Evolutionary conservation across 2,113 vertebrate genomes (phyloP).

Genomic region (Pseudorhombus dupliciocellatus): DNA sequence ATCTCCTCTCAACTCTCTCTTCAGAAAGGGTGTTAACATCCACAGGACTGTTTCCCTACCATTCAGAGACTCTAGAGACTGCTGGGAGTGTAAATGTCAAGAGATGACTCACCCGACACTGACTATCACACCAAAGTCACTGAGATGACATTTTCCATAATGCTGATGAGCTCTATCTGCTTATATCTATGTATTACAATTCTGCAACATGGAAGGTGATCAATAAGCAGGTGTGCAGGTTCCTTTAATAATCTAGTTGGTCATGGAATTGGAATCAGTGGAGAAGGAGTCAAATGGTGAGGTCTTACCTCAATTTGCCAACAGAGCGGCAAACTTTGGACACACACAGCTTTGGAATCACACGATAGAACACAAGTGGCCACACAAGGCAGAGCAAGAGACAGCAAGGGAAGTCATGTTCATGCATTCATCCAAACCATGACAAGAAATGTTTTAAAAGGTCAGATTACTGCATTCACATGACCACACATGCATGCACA

Average conservation of each 20-base stretch:
- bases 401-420: not conserved
- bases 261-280: not conserved
- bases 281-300: not conserved
- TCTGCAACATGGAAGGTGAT: not conserved
- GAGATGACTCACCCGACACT: not conserved
- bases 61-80: not conserved
- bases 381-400: not conserved
- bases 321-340: not conserved
- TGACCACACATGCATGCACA: conserved; percentile 15
- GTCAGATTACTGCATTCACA: conserved; percentile 23
- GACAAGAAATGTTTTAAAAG: conserved; percentile 26
- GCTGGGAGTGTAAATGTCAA: not conserved
- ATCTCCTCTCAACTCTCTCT: not conserved
- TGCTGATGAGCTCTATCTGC: not conserved
- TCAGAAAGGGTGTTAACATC: too few species aligned
- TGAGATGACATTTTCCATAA: not conserved
- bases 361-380: too few species aligned
- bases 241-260: not conserved
- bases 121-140: not conserved
- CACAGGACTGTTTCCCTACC: not conserved
- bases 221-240: not conserved
- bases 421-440: conserved; percentile 31
- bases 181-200: not conserved
- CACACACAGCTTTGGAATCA: not conserved
- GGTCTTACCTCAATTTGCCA: conserved; percentile 2